Conservation (phyloP, 2,888 invertebrate genomes). For the Drosophila borealis region DNA sequence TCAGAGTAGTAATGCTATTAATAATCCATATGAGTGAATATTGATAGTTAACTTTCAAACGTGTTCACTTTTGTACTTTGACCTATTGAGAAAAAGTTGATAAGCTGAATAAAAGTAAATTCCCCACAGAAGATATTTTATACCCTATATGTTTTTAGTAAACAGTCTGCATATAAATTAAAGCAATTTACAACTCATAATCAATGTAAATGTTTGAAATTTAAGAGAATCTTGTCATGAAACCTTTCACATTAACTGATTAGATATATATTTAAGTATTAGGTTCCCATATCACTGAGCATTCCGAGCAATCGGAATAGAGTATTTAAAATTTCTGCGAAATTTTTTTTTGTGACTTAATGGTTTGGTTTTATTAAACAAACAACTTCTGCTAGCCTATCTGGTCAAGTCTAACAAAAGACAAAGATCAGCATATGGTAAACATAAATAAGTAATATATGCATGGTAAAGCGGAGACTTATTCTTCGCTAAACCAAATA, state of each 20-base stretch:
- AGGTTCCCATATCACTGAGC: no score
- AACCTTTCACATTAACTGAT: no score
- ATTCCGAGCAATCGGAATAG: not conserved
- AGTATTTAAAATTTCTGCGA: constrained; percentile 1
- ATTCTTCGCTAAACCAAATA: constrained; percentile 23
- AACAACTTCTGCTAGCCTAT: constrained; percentile 1
- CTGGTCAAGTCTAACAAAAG: constrained; percentile 18
- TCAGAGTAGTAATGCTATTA: constrained; percentile 14
- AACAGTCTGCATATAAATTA: no score
- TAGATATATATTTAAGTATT: no score
- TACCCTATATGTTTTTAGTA: no score
- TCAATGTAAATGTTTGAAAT: no score
- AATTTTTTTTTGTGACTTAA: not conserved
- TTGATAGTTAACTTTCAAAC: constrained; percentile 7
- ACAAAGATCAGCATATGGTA: constrained; percentile 22
- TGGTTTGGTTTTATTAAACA: constrained; percentile 19
- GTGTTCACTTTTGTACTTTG: constrained; percentile 34
- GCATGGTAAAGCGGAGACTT: constrained; percentile 10
- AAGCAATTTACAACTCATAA: no score
- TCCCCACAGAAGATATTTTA: not conserved
- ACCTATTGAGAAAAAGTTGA: constrained; percentile 1
- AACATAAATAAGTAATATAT: not conserved
- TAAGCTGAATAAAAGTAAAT: not conserved
- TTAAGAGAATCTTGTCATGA: no score
- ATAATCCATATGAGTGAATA: constrained; percentile 12